Evolutionary conservation across 2,888 invertebrate species (phyloP), one percentile per base, ranked within the genome.

Genomic region (Pristionchus exspectatus): DNA sequence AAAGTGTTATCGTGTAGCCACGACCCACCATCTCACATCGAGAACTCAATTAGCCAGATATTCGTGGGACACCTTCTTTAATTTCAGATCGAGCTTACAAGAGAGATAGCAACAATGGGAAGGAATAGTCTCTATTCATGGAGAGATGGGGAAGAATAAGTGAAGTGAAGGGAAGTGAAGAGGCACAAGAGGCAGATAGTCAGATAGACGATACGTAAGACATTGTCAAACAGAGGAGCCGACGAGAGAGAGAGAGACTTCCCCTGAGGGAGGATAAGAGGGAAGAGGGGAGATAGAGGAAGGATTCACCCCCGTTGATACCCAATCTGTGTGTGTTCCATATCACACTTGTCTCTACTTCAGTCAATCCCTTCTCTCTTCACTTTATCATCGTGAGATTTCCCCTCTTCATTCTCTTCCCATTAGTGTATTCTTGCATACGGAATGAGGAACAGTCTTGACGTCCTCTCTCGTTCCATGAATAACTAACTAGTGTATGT

Each of bases 141-240:
- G 72, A 74, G 33, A 38, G 72, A 30, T 30, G 33, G n/a, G 72
- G 38, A 74, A 74, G 72, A 30, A 66, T 24, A 74, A 74, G 72
- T 74, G 72, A 74, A 69, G 69, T 69, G 69, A 69, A 69, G 69
- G 7, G 69, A 50, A 44, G 44, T 44, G 66, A 12, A 74, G 72
- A 33, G 72, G n/a, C 24, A 33, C 14, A 14, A 38, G 72, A 74
- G 33, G 72, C 33, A 30, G 72, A 74, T 74, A 74, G 72, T 33
- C 72, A 74, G 72, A 74, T 74, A 74, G 72, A 74, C 72, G 72
- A 74, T 74, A 74, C 72, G 72, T 30, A 74, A 74, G 72, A 74
- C 72, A 74, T 33, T 33, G 72, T 74, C 72, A 74, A 74, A 74
- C 72, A 74, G n/a, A 74, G 27, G 72, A 74, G 72, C 30, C 72